Conservation (phyloP, 1,140 invertebrate genomes). For the Aphelinus atriplicis region DNA sequence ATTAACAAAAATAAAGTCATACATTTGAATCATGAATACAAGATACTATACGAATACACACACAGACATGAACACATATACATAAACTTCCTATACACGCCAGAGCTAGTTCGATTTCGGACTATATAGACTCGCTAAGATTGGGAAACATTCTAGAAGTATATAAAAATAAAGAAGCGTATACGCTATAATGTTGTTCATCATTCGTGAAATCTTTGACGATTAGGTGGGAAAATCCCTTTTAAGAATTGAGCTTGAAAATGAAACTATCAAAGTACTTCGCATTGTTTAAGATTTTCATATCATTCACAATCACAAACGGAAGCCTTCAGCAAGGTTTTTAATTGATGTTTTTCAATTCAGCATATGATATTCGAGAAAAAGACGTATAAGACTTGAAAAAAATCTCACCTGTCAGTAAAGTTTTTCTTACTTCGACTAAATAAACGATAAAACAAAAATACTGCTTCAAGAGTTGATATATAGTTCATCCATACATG, state of each 20-base stretch:
- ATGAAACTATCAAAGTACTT: slow-evolving; percentile 8
- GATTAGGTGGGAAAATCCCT: neutral
- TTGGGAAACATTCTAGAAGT: slow-evolving; percentile 29
- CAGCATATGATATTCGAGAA: slow-evolving; percentile 20
- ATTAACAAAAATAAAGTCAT: neutral
- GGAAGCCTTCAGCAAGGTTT: neutral
- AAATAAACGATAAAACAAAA: slow-evolving; percentile 13
- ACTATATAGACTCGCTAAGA: slow-evolving; percentile 1
- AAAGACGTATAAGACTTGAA: slow-evolving; percentile 22
- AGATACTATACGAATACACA: neutral
- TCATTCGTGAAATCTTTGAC: neutral
- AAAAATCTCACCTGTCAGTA: slow-evolving; percentile 25
- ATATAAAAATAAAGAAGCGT: slow-evolving; percentile 33
- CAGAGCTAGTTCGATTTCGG: neutral
- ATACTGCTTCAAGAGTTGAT: slow-evolving; percentile 30
- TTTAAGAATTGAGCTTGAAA: slow-evolving; percentile 24
- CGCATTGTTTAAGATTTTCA: slow-evolving; percentile 18
- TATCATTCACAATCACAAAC: slow-evolving; percentile 2
- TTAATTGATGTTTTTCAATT: slow-evolving; percentile 17
- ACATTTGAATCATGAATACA: neutral
- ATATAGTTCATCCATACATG: slow-evolving; percentile 31
- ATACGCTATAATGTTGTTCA: slow-evolving; percentile 24
- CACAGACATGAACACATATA: neutral
- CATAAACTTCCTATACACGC: slow-evolving; percentile 13
- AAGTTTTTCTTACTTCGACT: slow-evolving; percentile 30